Conservation (phyloP, 1,140 invertebrate species). For the Diploscapter pachys region DNA sequence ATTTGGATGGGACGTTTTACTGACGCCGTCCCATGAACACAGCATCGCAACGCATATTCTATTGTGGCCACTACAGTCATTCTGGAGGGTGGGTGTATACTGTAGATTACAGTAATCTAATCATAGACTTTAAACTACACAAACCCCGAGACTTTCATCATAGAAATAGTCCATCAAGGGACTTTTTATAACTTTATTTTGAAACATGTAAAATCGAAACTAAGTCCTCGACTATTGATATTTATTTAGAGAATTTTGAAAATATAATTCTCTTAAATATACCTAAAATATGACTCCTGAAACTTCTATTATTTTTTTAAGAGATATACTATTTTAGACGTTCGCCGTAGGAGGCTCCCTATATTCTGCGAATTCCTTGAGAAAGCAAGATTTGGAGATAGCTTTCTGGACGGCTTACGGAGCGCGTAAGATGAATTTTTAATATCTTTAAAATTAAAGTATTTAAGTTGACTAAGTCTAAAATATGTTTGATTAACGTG, state of each 20-base stretch:
- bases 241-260: too few relatives aligned
- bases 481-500: background rate
- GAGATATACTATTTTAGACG: slow-evolving; percentile 22
- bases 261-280: too few relatives aligned
- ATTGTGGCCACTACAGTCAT: slow-evolving; percentile 31
- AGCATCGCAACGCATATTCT: slow-evolving; percentile 29
- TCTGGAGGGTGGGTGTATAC: slow-evolving; percentile 27
- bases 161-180: too few relatives aligned
- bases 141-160: too few relatives aligned
- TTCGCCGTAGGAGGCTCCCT: slow-evolving; percentile 12
- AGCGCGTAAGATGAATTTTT: slow-evolving; percentile 7
- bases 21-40: slow-evolving; percentile 28
- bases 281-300: too few relatives aligned
- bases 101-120: too few relatives aligned
- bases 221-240: background rate
- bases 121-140: too few relatives aligned
- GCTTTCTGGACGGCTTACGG: slow-evolving; percentile 33
- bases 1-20: slow-evolving; percentile 36
- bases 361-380: slow-evolving; percentile 19
- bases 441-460: background rate
- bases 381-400: slow-evolving; percentile 13
- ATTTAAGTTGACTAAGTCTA: background rate
- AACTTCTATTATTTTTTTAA: background rate
- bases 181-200: background rate
- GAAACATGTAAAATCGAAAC: background rate